Percentiles rank a stretch among this genome's conserved stretches.
Evolutionary conservation across 2,797 vertebrate species (phyloP).

Genomic region (Takifugu rubripes): DNA sequence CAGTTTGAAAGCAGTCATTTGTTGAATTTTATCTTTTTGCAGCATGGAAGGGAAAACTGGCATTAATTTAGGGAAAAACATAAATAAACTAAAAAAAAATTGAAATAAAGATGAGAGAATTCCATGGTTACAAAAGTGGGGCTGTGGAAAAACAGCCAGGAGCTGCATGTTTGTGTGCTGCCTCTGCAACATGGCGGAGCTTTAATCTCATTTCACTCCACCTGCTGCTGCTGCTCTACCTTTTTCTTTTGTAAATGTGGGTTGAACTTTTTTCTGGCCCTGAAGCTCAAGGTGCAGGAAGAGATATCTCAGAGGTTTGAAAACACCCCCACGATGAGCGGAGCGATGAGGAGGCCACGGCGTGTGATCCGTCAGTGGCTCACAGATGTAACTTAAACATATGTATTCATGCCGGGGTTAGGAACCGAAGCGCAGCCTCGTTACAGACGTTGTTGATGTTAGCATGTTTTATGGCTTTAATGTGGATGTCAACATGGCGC

Average conservation of each 20-base stretch:
- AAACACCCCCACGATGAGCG: conserved; percentile 27
- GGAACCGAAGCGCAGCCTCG: conserved; percentile 9
- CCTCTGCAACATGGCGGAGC: conserved; percentile 38
- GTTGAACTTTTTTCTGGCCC: conserved; percentile 56
- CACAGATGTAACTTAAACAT: conserved; percentile 17
- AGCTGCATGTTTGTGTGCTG: conserved; percentile 32
- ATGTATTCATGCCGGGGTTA: conserved; percentile 27
- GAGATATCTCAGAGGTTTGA: conserved; percentile 55
- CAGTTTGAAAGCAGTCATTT: conserved; percentile 17
- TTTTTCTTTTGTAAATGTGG: conserved; percentile 51
- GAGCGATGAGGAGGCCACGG: conserved; percentile 25
- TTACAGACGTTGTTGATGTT: conserved; percentile 8
- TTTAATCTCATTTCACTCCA: conserved; percentile 50
- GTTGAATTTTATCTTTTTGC: conserved; percentile 13
- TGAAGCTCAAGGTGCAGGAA: conserved; percentile 61
- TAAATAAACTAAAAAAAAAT: background rate
- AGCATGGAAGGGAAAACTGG: conserved; percentile 11
- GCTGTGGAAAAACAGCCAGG: conserved; percentile 36
- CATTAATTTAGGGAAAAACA: conserved; percentile 6
- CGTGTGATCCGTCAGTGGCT: conserved; percentile 28
- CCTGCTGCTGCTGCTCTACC: conserved; percentile 33
- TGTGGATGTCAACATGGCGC: background rate
- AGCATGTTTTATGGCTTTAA: conserved; percentile 2
- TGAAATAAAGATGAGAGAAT: conserved; percentile 19
- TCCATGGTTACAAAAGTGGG: conserved; percentile 15